Conservation (phyloP, 2,113 vertebrate species). For the Trematocara zebra region DNA sequence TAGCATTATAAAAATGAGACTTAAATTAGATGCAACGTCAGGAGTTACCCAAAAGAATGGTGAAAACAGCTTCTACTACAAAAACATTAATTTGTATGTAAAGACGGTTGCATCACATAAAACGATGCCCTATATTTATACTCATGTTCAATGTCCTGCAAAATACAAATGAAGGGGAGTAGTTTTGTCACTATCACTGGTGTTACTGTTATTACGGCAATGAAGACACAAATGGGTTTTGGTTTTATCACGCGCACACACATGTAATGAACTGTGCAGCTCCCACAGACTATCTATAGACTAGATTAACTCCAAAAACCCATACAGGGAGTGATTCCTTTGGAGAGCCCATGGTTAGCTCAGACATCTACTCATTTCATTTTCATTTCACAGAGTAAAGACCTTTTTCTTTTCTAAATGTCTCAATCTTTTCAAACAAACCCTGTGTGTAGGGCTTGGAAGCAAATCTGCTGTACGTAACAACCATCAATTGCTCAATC, state of each 20-base stretch:
- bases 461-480: not conserved
- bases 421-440: not conserved
- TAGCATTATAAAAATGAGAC: not conserved
- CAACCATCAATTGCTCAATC: not conserved
- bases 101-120: not conserved
- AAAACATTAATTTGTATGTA: not conserved
- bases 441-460: not conserved
- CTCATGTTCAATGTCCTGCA: not conserved
- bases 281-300: not conserved
- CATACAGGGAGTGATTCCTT: not conserved
- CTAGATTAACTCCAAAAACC: not conserved
- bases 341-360: not conserved
- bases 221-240: not conserved
- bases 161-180: not conserved
- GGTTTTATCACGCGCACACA: not conserved
- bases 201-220: not conserved
- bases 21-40: not conserved
- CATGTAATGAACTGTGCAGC: not conserved
- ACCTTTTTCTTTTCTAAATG: not conserved
- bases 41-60: not conserved
- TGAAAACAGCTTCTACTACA: not conserved
- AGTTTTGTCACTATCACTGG: not conserved
- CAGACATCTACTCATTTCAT: not conserved
- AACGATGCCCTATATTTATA: not conserved
- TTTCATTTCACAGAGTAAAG: not conserved